Percentiles rank a stretch among this genome's conserved stretches.
phyloP scores from a whole-genome alignment of 2,113 vertebrate species.

The Ictidomys tridecemlineatus region DNA sequence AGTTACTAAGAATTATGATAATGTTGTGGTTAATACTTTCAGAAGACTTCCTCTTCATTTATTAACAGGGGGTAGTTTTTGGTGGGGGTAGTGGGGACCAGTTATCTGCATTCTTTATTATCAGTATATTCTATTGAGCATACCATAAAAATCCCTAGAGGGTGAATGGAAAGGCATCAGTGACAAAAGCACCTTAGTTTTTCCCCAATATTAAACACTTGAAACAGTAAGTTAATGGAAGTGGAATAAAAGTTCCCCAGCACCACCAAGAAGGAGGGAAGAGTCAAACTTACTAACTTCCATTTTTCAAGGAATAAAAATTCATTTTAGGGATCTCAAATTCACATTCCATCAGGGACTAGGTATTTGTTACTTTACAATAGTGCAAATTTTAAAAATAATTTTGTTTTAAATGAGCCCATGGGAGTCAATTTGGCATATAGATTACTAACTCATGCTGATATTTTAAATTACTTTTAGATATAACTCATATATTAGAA shows the following conservation, averaged over 20 bases:
- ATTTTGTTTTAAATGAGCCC: background rate
- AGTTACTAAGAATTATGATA: conserved; percentile 7
- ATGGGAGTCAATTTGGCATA: background rate
- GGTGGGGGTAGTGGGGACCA: background rate
- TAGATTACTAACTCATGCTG: background rate
- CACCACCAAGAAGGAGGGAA: background rate
- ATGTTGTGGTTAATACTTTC: background rate
- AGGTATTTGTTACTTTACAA: background rate
- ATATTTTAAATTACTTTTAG: background rate
- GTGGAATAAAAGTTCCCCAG: background rate
- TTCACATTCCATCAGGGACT: background rate
- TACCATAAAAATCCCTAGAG: background rate
- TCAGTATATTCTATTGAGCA: background rate
- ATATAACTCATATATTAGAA: background rate
- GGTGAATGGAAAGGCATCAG: background rate
- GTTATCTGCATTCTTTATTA: background rate
- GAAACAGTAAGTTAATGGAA: background rate
- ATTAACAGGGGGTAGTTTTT: no score
- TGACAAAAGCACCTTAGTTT: conserved; percentile 22
- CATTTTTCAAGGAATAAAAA: conserved; percentile 5
- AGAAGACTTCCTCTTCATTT: background rate
- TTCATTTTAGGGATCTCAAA: conserved; percentile 26
- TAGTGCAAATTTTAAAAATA: background rate
- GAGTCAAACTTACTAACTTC: background rate
- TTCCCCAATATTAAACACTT: conserved; percentile 7